Percentiles rank a stretch among this genome's conserved stretches.
phyloP scores from a whole-genome alignment of 30 jellyfish, hydroid and myxozoan species.

The Turritopsis rubra region DNA sequence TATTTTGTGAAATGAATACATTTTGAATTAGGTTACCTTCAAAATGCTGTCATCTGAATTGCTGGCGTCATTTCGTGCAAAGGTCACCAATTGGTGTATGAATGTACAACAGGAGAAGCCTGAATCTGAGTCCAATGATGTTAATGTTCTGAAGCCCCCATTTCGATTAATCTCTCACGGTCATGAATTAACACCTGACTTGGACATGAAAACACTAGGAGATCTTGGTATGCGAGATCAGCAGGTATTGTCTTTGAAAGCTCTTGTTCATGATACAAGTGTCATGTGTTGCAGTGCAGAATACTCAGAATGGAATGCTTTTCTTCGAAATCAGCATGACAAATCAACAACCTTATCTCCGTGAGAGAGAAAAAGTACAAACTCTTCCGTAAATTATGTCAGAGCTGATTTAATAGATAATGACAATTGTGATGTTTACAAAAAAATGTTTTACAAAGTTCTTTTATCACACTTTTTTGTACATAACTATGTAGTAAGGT shows the following conservation, averaged over 20 bases:
- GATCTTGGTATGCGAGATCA: slow-evolving; percentile 92
- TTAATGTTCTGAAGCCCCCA: slow-evolving; percentile 77
- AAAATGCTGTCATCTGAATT: slow-evolving; percentile 67
- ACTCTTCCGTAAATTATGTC: neutral
- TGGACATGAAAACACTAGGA: slow-evolving; percentile 84
- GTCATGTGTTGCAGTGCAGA: no score
- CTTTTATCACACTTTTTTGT: no score
- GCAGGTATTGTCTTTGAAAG: slow-evolving; percentile 40
- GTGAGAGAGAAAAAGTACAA: neutral
- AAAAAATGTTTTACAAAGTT: no score
- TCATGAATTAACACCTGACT: slow-evolving; percentile 93
- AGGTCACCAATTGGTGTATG: slow-evolving; percentile 91
- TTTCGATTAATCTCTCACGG: slow-evolving; percentile 96
- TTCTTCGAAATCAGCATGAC: no score
- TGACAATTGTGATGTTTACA: neutral
- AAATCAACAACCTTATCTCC: no score
- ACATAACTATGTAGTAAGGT: no score
- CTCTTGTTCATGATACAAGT: no score
- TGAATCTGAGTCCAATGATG: neutral
- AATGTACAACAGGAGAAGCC: slow-evolving; percentile 39
- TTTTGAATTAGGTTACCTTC: slow-evolving; percentile 61
- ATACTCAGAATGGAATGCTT: no score
- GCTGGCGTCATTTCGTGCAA: slow-evolving; percentile 84
- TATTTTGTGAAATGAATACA: no score
- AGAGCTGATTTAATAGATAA: neutral